Evolutionary conservation across 2,888 invertebrate genomes (phyloP).

Genomic region (Dione juno): DNA sequence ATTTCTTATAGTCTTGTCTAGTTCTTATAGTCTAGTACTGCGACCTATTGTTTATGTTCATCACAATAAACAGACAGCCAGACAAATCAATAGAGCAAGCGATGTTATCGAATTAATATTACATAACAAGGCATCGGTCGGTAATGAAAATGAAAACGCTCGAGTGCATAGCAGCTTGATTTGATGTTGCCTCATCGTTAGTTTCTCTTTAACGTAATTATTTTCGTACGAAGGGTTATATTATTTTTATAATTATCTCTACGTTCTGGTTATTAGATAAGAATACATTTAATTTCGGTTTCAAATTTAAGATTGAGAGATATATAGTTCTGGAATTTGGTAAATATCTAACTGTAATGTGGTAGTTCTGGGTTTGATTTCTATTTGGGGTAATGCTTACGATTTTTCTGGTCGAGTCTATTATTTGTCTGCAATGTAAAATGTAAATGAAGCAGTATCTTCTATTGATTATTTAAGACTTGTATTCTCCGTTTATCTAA

Average conservation of each 20-base stretch:
- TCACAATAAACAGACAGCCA: constrained; percentile 46
- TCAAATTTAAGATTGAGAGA: background rate
- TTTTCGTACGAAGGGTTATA: constrained; percentile 21
- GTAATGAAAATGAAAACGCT: constrained; percentile 65
- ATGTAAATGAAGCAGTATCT: no score
- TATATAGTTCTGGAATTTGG: background rate
- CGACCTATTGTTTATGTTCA: constrained; percentile 29
- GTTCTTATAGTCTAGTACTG: no score
- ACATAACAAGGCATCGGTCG: constrained; percentile 66
- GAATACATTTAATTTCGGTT: background rate
- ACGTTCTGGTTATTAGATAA: background rate
- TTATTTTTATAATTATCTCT: constrained; percentile 14
- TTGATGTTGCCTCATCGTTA: constrained; percentile 47
- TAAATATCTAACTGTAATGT: background rate
- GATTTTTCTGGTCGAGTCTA: no score
- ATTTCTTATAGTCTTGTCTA: background rate
- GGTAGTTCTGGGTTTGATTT: background rate
- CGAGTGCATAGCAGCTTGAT: constrained; percentile 43
- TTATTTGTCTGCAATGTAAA: no score
- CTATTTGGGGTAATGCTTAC: background rate
- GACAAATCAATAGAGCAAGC: constrained; percentile 64
- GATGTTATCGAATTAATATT: constrained; percentile 75
- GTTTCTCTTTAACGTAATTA: constrained; percentile 32
- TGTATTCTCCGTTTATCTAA: no score
- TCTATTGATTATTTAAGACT: no score